Evolutionary conservation across 2,113 vertebrate genomes (phyloP), one percentile per base, ranked within the genome.

Genomic region (Ammodytes dubius): DNA sequence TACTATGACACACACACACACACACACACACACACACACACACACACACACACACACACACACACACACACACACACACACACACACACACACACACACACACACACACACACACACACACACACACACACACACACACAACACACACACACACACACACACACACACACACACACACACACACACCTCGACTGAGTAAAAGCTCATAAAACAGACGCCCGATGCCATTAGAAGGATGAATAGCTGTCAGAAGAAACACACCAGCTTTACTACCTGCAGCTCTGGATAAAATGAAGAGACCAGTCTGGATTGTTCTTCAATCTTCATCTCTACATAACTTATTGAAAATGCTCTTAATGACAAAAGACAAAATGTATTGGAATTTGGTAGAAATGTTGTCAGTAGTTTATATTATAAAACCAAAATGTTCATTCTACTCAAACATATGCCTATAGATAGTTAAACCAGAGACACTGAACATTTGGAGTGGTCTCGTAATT

Each of bases 11-110:
- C 68, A 74, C 37, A 8, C 45, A 27, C 27, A 27, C 57, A 56
- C 52, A 83, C 67, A 76, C 70, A 74, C 68, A 74, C 37, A 8
- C 45, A 27, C 27, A 27, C 57, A 56, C 52, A 83, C 67, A 76
- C 70, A 81, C 77, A 74, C 68, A 74, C 37, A 8, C 45, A 27
- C 27, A 27, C 57, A 56, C 52, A 83, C 67, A 76, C 70, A 81
- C 77, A 74, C 68, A 74, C 37, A 8, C 45, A 27, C 27, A 27
- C 57, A 56, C 52, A 83, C 67, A 76, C 70, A 81, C 77, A 74
- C 68, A 74, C 37, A 8, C 45, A 27, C 27, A 27, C 57, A 56
- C 52, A 83, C 67, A 76, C 70, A 81, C 77, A 74, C 68, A 74
- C 37, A 8, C 45, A 27, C 27, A 27, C 57, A 56, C 52, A 83